phyloP scores from a whole-genome alignment of 2,113 vertebrate genomes.

The Bucco capensis region DNA sequence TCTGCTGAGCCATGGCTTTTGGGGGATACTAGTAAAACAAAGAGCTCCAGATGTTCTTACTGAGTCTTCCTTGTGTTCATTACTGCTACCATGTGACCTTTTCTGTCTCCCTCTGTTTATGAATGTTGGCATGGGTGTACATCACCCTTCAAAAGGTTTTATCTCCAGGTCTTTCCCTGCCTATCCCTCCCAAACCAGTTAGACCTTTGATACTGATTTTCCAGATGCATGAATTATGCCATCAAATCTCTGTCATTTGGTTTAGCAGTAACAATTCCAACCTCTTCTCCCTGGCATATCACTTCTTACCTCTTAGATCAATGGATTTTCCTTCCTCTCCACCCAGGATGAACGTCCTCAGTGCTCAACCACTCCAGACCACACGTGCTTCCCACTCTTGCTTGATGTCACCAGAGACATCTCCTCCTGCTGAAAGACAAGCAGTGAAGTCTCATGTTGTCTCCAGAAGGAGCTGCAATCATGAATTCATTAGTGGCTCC shows the following conservation, averaged over 20 bases:
- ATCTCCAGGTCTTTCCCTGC: not conserved
- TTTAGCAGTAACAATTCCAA: too few relatives aligned
- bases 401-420: not conserved
- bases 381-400: fast-evolving
- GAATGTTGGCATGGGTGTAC: fast-evolving
- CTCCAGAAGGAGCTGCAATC: not conserved
- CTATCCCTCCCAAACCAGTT: not conserved
- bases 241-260: not conserved
- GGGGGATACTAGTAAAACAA: too few relatives aligned
- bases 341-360: not conserved
- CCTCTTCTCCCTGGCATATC: not conserved
- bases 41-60: not conserved
- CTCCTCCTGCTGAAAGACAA: not conserved
- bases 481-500: not conserved
- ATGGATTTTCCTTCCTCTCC: not conserved
- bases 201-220: not conserved
- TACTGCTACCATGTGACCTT: not conserved
- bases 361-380: not conserved
- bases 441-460: too few relatives aligned
- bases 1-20: not conserved
- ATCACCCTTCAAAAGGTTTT: too few relatives aligned
- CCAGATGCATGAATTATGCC: fast-evolving
- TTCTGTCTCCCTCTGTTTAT: not conserved
- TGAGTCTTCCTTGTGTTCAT: fast-evolving
- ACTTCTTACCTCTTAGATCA: not conserved